Percentiles rank a stretch among this genome's conserved stretches.
phyloP scores from a whole-genome alignment of 2,888 invertebrate species.

The Brachypalpus laphriformis region DNA sequence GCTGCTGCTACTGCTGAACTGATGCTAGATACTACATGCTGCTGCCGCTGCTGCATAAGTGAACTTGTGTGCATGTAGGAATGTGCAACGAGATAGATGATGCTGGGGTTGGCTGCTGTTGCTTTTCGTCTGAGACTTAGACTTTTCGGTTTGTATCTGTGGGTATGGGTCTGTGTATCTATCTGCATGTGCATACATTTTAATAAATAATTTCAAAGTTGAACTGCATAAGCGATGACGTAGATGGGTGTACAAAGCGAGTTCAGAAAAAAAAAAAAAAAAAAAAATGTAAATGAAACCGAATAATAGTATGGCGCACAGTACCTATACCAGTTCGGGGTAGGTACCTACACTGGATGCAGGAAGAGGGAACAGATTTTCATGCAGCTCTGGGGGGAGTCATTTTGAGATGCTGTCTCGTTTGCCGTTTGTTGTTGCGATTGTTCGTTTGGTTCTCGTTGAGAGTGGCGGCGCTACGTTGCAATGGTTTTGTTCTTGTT shows the following conservation, averaged over 20 bases:
- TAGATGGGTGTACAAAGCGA: slow-evolving; percentile 58
- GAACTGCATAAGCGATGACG: slow-evolving; percentile 74
- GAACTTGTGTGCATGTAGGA: slow-evolving; percentile 63
- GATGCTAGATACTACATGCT: slow-evolving; percentile 24
- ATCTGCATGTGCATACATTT: slow-evolving; percentile 68
- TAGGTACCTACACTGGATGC: neutral
- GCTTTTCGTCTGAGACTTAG: slow-evolving; percentile 64
- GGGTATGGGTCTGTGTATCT: slow-evolving; percentile 14
- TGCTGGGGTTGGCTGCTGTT: slow-evolving; percentile 50
- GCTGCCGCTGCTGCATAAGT: slow-evolving; percentile 50
- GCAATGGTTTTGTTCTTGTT: slow-evolving; percentile 67
- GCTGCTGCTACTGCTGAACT: slow-evolving; percentile 15
- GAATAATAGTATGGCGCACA: slow-evolving; percentile 53
- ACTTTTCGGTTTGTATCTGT: slow-evolving; percentile 40
- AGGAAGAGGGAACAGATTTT: slow-evolving; percentile 42
- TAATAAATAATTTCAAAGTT: slow-evolving; percentile 74
- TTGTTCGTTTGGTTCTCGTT: slow-evolving; percentile 28
- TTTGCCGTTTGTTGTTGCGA: slow-evolving; percentile 44
- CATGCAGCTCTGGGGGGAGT: slow-evolving; percentile 46
- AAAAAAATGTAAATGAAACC: slow-evolving; percentile 32
- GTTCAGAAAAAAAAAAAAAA: slow-evolving; percentile 6
- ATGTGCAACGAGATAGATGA: slow-evolving; percentile 66
- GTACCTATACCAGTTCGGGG: neutral
- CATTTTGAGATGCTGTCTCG: slow-evolving; percentile 61
- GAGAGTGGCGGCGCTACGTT: slow-evolving; percentile 50